Evolutionary conservation across 2,797 vertebrate species (phyloP).

Genomic region (Miichthys miiuy): DNA sequence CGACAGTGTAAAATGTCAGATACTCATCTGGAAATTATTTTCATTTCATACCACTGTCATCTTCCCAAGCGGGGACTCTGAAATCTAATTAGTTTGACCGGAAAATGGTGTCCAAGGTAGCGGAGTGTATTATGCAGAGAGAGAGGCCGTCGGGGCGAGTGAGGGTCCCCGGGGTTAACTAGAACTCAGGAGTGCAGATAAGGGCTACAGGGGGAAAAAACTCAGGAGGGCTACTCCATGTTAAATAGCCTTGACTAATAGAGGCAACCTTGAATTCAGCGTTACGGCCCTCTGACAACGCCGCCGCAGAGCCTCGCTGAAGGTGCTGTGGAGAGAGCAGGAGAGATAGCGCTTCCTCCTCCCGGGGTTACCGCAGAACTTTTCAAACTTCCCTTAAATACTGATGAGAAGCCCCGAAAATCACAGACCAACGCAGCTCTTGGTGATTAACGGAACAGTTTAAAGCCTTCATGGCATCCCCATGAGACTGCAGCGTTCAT

Average conservation of each 20-base stretch:
- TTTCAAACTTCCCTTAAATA: constrained; percentile 54
- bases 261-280: constrained; percentile 71
- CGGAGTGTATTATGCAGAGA: constrained; percentile 73
- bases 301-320: constrained; percentile 12
- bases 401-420: constrained; percentile 14
- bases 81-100: constrained; percentile 85
- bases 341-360: constrained; percentile 34
- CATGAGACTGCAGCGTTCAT: not conserved
- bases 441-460: not conserved
- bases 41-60: constrained; percentile 82
- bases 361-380: constrained; percentile 49
- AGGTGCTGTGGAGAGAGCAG: not conserved
- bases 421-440: not conserved
- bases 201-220: constrained; percentile 58
- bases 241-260: constrained; percentile 72
- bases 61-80: constrained; percentile 70
- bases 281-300: constrained; percentile 49
- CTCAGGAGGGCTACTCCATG: constrained; percentile 70
- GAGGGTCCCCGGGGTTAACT: constrained; percentile 79
- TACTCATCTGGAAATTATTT: constrained; percentile 87
- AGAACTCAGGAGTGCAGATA: constrained; percentile 81
- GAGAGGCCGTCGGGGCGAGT: constrained; percentile 60
- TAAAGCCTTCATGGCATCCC: not conserved
- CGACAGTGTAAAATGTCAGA: constrained; percentile 81
- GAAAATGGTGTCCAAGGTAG: constrained; percentile 75